Conservation (phyloP, 2,888 invertebrate species). For the Chaetogeoica ovagalla region DNA sequence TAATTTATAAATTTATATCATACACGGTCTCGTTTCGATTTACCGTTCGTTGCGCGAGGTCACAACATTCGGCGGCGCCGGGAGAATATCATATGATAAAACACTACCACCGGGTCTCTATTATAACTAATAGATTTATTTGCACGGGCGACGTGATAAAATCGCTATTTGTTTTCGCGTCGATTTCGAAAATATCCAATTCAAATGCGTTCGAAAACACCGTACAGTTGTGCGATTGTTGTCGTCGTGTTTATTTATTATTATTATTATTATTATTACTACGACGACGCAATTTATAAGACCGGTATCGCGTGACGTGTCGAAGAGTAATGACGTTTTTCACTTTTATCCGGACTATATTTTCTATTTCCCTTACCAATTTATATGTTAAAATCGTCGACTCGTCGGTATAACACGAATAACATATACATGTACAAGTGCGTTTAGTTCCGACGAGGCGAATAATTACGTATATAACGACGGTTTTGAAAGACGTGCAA, state of each 20-base stretch:
- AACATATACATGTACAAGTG: background rate
- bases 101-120: background rate
- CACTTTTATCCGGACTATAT: background rate
- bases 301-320: no score
- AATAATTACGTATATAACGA: background rate
- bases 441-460: background rate
- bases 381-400: conserved; percentile 23
- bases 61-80: background rate
- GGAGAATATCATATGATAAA: background rate
- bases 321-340: conserved; percentile 12
- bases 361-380: conserved; percentile 4
- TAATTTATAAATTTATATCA: no score
- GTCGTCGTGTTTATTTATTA: no score
- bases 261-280: no score
- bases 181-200: conserved; percentile 17
- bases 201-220: conserved; percentile 1
- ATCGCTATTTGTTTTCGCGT: no score
- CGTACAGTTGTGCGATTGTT: no score
- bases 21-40: background rate
- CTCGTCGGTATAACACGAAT: background rate
- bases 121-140: background rate
- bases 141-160: no score
- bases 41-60: background rate
- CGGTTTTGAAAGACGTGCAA: background rate
- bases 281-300: no score